Percentiles rank a stretch among this genome's conserved stretches.
Conservation (phyloP, 1,140 invertebrate genomes). For the Drosophila virilis region DNA sequence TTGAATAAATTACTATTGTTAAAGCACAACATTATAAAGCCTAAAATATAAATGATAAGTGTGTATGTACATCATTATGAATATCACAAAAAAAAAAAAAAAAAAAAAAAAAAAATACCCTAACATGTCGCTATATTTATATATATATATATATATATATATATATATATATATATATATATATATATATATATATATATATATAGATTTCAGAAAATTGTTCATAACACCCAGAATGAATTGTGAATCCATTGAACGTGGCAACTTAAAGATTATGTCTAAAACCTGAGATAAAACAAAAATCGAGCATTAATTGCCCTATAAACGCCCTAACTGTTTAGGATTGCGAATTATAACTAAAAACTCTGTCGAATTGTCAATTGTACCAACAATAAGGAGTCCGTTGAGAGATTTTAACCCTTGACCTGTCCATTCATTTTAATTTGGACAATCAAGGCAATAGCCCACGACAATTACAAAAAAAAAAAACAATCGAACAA, state of each 20-base stretch:
- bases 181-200: no score
- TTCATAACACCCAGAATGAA: conserved; percentile 10
- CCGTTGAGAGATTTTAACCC: not conserved
- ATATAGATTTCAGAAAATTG: conserved; percentile 8
- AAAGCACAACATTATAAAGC: conserved; percentile 18
- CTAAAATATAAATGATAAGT: not conserved
- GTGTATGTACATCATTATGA: conserved; percentile 17
- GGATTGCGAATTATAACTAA: conserved; percentile 5
- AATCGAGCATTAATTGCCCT: not conserved
- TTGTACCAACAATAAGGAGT: not conserved
- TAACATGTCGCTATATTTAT: not conserved
- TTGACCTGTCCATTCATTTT: not conserved
- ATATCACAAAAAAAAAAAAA: no score
- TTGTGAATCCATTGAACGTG: not conserved
- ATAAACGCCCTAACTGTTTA: conserved; percentile 2
- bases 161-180: no score
- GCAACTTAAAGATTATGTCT: conserved; percentile 1
- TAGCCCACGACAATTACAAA: not conserved
- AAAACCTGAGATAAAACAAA: conserved; percentile 24
- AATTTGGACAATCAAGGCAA: not conserved
- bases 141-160: no score
- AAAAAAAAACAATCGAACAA: not conserved
- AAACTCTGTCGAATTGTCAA: not conserved
- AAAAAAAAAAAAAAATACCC: not conserved
- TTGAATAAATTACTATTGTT: conserved; percentile 35